A percentile compares a stretch with the other conserved stretches of the same genome.
Conservation (phyloP, 2,888 invertebrate genomes). For the Caenorhabditis sp. region DNA sequence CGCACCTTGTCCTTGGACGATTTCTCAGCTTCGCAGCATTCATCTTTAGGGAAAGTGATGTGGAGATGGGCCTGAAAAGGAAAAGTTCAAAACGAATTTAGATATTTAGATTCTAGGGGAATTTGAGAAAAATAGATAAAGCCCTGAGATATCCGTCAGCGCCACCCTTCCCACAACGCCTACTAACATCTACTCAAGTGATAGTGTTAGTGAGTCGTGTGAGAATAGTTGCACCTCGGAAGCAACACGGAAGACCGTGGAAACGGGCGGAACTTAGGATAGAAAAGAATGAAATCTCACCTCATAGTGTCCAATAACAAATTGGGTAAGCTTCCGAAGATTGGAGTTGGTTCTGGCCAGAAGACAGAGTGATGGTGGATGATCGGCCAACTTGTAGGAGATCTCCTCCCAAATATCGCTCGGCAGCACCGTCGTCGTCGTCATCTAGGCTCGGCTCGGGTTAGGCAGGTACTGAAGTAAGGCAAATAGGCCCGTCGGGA, state of each 20-base stretch:
- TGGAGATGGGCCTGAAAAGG: constrained; percentile 62
- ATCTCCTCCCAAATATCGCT: constrained; percentile 54
- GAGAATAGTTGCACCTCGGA: constrained; percentile 51
- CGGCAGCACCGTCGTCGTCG: constrained; percentile 18
- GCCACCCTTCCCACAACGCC: constrained; percentile 68
- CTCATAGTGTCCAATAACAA: constrained; percentile 60
- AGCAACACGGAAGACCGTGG: background rate
- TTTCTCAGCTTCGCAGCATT: constrained; percentile 46
- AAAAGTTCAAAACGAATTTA: background rate
- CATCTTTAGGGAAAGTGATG: constrained; percentile 45
- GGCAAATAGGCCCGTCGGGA: constrained; percentile 41
- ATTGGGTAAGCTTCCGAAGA: constrained; percentile 27
- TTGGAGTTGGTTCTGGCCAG: constrained; percentile 25
- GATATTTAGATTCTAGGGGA: background rate
- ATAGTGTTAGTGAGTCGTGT: constrained; percentile 60
- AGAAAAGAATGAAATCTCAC: constrained; percentile 17
- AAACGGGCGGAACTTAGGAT: background rate
- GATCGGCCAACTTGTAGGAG: constrained; percentile 41
- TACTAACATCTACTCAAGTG: constrained; percentile 55
- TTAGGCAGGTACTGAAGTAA: constrained; percentile 28
- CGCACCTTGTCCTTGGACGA: constrained; percentile 44
- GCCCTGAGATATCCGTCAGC: constrained; percentile 5
- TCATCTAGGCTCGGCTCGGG: background rate
- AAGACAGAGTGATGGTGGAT: constrained; percentile 43
- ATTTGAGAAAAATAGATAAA: too few species aligned